Evolutionary conservation across 1,140 invertebrate species (phyloP).

Genomic region (Portunus trituberculatus): DNA sequence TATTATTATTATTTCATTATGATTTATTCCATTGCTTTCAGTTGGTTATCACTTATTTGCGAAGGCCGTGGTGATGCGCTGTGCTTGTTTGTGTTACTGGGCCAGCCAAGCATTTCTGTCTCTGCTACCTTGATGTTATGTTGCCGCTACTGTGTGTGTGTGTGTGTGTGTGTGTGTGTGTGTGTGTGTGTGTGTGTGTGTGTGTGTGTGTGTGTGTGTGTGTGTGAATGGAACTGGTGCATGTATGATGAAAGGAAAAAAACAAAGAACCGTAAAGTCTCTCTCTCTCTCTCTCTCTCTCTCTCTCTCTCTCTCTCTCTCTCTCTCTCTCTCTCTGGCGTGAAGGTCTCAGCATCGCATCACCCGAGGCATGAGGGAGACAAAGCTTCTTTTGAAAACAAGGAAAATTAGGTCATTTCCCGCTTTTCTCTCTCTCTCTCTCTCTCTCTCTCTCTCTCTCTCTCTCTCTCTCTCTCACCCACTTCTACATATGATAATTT

Average conservation of each 20-base stretch:
- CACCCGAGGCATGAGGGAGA: background rate
- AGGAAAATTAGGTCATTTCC: constrained; percentile 22
- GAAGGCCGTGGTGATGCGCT: no score
- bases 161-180: constrained; percentile 32
- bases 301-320: background rate
- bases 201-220: constrained; percentile 31
- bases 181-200: constrained; percentile 22
- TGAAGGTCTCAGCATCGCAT: background rate
- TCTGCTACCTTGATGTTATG: no score
- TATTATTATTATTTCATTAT: no score
- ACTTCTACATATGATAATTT: background rate
- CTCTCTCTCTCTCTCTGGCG: background rate
- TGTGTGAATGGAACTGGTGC: background rate
- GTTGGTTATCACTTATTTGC: no score
- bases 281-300: background rate
- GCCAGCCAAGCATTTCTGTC: no score
- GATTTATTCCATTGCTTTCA: no score
- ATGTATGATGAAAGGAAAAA: no score
- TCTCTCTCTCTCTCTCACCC: background rate
- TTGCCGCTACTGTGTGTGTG: background rate
- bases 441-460: constrained; percentile 20
- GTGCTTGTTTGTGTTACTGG: no score
- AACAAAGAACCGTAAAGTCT: no score
- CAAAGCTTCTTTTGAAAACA: constrained; percentile 9
- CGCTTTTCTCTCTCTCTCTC: background rate